Percentiles rank a stretch among this genome's conserved stretches.
Evolutionary conservation across 2,113 vertebrate genomes (phyloP).

Genomic region (Daubentonia madagascariensis): DNA sequence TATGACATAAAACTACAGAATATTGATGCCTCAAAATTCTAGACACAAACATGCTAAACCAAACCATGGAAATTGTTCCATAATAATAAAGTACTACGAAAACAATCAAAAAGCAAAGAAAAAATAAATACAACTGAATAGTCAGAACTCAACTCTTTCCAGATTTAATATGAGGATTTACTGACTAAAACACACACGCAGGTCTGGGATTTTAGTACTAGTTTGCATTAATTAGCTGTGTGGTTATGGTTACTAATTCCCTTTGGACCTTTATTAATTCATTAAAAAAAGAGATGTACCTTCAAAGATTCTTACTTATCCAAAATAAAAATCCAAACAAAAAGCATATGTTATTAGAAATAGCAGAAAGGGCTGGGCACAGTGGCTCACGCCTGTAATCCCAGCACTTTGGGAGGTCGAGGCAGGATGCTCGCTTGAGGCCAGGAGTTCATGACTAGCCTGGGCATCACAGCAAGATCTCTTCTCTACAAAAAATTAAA

Average conservation of each 20-base stretch:
- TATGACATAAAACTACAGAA: conserved; percentile 57
- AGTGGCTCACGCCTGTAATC: no score
- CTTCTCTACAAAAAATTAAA: no score
- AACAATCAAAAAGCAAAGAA: not conserved
- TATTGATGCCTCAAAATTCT: conserved; percentile 60
- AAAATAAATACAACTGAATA: not conserved
- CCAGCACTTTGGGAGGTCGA: no score
- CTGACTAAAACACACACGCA: not conserved
- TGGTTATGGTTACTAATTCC: not conserved
- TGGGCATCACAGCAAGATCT: no score
- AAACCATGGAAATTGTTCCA: not conserved
- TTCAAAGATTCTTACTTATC: not conserved
- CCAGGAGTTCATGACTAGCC: no score
- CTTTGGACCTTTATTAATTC: not conserved
- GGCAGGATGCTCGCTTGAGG: no score
- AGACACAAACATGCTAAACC: not conserved
- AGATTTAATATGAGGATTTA: not conserved
- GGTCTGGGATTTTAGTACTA: not conserved
- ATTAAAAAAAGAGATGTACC: not conserved
- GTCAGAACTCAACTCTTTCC: not conserved
- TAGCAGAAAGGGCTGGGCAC: not conserved
- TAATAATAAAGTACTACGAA: not conserved
- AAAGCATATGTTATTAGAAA: not conserved
- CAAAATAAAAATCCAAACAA: conserved; percentile 18
- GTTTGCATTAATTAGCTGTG: not conserved